Evolutionary conservation across 2,113 vertebrate genomes (phyloP).

Genomic region (Burhinus oedicnemus): DNA sequence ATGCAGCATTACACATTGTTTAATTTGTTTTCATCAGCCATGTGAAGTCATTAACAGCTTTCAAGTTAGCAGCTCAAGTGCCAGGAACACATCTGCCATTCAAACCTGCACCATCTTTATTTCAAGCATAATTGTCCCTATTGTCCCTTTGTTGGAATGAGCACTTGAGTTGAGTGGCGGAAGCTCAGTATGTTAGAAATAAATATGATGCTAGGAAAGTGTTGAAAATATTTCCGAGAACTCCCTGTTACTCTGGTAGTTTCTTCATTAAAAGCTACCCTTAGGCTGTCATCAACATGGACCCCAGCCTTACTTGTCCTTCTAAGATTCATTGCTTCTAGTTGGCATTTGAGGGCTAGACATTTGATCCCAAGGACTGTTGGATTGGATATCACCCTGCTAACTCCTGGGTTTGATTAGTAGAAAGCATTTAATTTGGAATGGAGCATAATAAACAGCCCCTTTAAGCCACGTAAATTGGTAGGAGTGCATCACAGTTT

Average conservation of each 20-base stretch:
- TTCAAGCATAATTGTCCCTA: neutral
- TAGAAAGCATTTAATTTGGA: neutral
- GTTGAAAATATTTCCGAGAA: neutral
- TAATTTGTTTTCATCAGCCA: neutral
- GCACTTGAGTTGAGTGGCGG: neutral
- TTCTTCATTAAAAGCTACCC: neutral
- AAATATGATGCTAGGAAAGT: neutral
- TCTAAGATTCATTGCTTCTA: neutral
- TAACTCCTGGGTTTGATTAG: neutral
- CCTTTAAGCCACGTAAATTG: neutral
- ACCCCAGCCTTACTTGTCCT: neutral
- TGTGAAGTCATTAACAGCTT: neutral
- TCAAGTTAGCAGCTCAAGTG: neutral
- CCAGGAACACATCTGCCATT: neutral
- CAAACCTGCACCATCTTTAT: neutral
- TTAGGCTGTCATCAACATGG: neutral
- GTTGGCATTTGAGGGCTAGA: neutral
- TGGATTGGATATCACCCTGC: neutral
- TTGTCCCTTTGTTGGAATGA: neutral
- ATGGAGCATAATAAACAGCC: neutral
- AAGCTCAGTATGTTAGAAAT: neutral
- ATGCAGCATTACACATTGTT: neutral
- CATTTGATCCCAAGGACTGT: fast-evolving
- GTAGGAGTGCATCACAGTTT: neutral
- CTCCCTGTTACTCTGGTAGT: neutral